Evolutionary conservation across 2,113 vertebrate species (phyloP), one percentile per base, ranked within the genome.

Genomic region (Megaceryle torquata): DNA sequence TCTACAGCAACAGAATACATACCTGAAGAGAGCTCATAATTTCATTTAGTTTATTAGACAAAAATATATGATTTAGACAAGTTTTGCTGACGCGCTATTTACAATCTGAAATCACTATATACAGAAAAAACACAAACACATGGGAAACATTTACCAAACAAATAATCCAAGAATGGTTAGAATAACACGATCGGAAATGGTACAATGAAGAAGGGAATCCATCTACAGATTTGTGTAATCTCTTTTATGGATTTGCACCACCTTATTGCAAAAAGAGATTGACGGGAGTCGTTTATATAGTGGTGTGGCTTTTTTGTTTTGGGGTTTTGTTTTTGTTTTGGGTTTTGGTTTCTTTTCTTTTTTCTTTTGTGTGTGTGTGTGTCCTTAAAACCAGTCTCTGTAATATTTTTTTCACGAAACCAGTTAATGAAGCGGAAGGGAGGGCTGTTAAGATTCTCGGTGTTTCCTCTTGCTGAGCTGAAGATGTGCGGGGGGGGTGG

Each of bases 31-130:
- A 48, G 50, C 16, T 96, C 88, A 82, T 97, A 94, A 98, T 99
- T 99, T 99, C 99, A 98, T 98, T 99, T 98, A 98, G 98, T 99
- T 99, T 99, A 99, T 99, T 99, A 99, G 98, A 99, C 99, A 99
- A 99, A 98, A 99, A 99, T 99, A 99, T 99, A 99, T 98, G 99
- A 99, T 99, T 99, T 99, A 98, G 98, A 99, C 99, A 99, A 99
- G 99, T 99, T 98, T 98, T 98, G 99, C 98, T 98, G 98, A 98
- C 98, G 98, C 98, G 95, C 98, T 99, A 99, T 99, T 98, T 99
- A 99, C 99, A 99, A 98, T 98, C 98, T 99, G 98, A 98, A 98
- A 99, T 99, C 98, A 99, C 99, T 99, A 99, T 99, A 98, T 99
- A 99, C 99, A 99, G 98, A 98, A 98, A 96, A 97, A 98, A 98